Conservation (phyloP, 2,797 vertebrate species). For the Sebastes elongatus region DNA sequence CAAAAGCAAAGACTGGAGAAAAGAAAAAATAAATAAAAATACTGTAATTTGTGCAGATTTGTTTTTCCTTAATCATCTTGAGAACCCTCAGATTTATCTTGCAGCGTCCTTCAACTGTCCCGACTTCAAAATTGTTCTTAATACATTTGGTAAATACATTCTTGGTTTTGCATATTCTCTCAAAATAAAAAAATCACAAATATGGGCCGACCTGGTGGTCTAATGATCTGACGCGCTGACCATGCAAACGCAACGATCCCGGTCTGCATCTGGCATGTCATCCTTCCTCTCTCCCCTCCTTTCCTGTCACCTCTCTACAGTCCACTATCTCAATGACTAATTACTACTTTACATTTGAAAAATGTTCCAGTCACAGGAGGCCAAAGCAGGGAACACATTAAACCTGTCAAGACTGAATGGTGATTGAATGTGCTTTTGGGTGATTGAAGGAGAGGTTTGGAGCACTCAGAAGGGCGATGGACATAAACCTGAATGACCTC, state of each 20-base stretch:
- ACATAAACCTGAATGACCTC: too few relatives aligned
- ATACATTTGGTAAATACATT: neutral
- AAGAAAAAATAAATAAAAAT: neutral
- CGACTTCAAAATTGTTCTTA: neutral
- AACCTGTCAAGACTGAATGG: too few relatives aligned
- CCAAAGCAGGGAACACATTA: too few relatives aligned
- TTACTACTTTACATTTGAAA: too few relatives aligned
- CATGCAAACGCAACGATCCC: neutral
- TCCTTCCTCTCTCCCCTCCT: neutral
- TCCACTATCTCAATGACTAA: neutral
- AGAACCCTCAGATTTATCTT: neutral
- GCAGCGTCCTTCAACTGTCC: neutral
- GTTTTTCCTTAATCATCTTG: neutral
- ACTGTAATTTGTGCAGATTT: neutral
- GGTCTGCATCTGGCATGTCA: neutral
- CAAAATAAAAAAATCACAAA: neutral
- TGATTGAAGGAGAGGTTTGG: too few relatives aligned
- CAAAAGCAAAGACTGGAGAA: neutral
- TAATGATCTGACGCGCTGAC: neutral
- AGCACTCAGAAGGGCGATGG: too few relatives aligned
- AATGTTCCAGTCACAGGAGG: too few relatives aligned
- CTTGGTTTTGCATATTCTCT: neutral
- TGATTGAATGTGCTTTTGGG: too few relatives aligned
- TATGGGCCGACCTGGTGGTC: neutral
- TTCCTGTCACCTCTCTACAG: neutral